Percentiles rank a stretch among this genome's conserved stretches.
phyloP scores from a whole-genome alignment of 2,113 vertebrate genomes.

The Fulmarus glacialis region DNA sequence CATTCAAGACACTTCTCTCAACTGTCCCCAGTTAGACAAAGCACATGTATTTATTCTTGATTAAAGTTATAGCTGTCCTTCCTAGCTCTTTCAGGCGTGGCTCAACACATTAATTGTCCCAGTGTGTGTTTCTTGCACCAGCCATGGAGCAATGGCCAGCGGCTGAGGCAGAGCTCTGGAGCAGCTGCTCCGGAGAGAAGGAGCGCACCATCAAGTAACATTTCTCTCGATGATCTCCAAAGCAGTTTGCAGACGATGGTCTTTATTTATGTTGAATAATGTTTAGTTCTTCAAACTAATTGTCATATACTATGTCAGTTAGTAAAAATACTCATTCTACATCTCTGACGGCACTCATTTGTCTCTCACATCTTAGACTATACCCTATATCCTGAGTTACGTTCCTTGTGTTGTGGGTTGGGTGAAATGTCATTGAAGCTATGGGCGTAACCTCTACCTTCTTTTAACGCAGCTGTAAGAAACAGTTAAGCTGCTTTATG shows the following conservation, averaged over 20 bases:
- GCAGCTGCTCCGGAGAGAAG: background rate
- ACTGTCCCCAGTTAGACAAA: background rate
- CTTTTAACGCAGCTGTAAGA: slow-evolving; percentile 21
- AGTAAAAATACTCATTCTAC: slow-evolving; percentile 12
- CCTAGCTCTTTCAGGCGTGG: background rate
- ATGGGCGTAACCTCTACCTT: background rate
- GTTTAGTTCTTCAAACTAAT: background rate
- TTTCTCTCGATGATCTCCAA: background rate
- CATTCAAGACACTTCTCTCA: background rate
- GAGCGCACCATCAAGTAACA: background rate
- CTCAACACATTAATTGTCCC: background rate
- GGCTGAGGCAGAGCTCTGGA: background rate
- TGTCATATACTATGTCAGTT: background rate
- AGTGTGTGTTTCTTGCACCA: background rate
- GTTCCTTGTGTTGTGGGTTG: background rate
- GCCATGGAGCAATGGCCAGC: background rate
- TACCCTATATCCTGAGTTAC: background rate
- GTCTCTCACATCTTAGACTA: background rate
- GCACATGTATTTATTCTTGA: background rate
- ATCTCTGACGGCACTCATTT: background rate
- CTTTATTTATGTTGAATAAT: background rate
- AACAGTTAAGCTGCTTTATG: slow-evolving; percentile 13
- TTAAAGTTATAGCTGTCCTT: background rate
- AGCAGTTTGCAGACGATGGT: background rate
- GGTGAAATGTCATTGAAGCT: slow-evolving; percentile 1